Evolutionary conservation across 2,888 invertebrate species (phyloP).

Genomic region (Polyommatus iphigenia): DNA sequence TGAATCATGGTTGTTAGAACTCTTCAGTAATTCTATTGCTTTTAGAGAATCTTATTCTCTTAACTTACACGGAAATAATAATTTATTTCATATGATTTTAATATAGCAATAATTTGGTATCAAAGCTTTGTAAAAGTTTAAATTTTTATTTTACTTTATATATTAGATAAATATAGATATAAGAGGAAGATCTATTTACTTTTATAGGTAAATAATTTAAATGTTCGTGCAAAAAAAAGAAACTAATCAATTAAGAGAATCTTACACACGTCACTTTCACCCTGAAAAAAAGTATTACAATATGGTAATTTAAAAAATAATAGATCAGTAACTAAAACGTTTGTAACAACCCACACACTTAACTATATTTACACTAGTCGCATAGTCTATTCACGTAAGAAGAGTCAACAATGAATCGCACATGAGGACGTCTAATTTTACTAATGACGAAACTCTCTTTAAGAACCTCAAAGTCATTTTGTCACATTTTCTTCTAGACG

Average conservation of each 20-base stretch:
- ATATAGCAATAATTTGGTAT: background rate
- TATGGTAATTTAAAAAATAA: background rate
- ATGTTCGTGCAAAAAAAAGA: background rate
- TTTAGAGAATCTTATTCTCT: background rate
- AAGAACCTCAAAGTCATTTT: background rate
- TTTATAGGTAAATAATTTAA: background rate
- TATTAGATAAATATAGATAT: background rate
- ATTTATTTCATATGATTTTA: background rate
- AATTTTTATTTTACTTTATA: background rate
- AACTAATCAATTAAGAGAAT: no score
- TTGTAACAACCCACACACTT: background rate
- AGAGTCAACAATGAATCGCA: background rate
- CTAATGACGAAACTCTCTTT: background rate
- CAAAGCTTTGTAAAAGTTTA: background rate
- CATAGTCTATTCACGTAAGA: background rate
- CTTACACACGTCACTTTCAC: conserved; percentile 5
- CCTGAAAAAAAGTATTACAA: background rate
- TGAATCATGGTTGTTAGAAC: background rate
- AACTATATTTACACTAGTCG: conserved; percentile 23
- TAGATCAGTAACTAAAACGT: background rate
- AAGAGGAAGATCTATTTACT: background rate
- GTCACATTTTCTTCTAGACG: background rate
- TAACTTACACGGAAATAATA: background rate
- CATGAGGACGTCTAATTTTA: background rate
- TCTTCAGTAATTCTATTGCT: background rate